Base-by-base conservation (phyloP, 2,888 invertebrate genomes). In the Drosophila paranaensis region DNA sequence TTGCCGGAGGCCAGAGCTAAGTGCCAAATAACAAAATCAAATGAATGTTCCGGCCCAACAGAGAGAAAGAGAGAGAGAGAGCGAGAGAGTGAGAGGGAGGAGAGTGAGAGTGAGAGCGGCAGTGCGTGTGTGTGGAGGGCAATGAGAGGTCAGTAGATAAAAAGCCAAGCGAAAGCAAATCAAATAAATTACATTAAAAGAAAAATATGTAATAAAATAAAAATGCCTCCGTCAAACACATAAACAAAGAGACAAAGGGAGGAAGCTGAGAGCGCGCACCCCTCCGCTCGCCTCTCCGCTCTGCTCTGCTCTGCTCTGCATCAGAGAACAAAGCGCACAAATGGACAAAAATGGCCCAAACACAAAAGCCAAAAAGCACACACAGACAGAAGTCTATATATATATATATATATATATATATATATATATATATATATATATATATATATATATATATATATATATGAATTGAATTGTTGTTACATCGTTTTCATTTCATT, bases 101-200 rank as follows among this genome's bases (percentile, higher is more conserved):
- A 42, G 40, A 1, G 30, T 2, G 30, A 20, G 20, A 20, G 20
- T 20, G 20, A 20, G 20, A 20, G 20, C 2, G 20, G 20, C 20
- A 20, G 20, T 20, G 14, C 13, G 8, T 11, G 45, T 20, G 14
- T 37, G 30, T 13, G 37, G 13, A 39, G 37, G 37, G 16, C n/a
- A 63, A 16, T 11, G 48, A 50, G 55, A 48, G 53, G 16, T 27
- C 30, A 50, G 60, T 37, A 66, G 65, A 81, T 65, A 73, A 43
- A 70, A 72, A 61, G 55, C 48, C 70, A 60, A 65, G 60, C 61
- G 69, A 66, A 87, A 65, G 71, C 74, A 77, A 82, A 82, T 81
- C 71, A 88, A 88, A 82, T 82, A 88, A 88, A 82, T 82, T 82
- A 88, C 75, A 88, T 88, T 88, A 86, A 88, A 75, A 75, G 86